A percentile compares a stretch with the other conserved stretches of the same genome.
phyloP scores from a whole-genome alignment of 2,888 invertebrate species.

The Eupithecia abbreviata region DNA sequence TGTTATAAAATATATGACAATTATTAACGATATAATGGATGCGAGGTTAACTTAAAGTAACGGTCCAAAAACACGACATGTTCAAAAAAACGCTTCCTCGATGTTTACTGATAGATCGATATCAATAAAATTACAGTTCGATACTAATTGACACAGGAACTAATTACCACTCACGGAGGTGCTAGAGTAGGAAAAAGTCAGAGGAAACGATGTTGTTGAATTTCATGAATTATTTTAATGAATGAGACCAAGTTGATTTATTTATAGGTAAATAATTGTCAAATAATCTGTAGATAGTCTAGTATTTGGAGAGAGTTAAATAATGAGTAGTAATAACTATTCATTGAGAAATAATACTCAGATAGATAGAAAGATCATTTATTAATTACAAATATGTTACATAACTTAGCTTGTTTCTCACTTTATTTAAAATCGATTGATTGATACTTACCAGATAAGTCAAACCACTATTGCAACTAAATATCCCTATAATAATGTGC shows the following conservation, averaged over 20 bases:
- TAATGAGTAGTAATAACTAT: too few relatives aligned
- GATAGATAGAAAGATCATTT: too few relatives aligned
- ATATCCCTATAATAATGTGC: too few relatives aligned
- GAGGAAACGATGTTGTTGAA: slow-evolving; percentile 12
- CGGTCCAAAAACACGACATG: slow-evolving; percentile 25
- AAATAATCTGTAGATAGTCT: too few relatives aligned
- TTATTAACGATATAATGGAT: not conserved
- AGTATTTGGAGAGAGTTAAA: too few relatives aligned
- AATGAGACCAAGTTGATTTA: not conserved
- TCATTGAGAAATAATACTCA: too few relatives aligned
- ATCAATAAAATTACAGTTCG: slow-evolving; percentile 29
- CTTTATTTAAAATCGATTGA: not conserved
- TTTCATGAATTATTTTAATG: not conserved
- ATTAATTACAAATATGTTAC: too few relatives aligned
- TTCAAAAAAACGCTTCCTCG: slow-evolving; percentile 25
- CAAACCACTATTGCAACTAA: too few relatives aligned
- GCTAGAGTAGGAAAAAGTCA: slow-evolving; percentile 10
- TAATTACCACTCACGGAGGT: slow-evolving; percentile 32
- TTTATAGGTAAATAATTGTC: not conserved
- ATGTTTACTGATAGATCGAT: slow-evolving; percentile 10
- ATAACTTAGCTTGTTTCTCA: too few relatives aligned
- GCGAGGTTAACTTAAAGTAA: slow-evolving; percentile 3
- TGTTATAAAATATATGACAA: too few relatives aligned
- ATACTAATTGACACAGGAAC: slow-evolving; percentile 31
- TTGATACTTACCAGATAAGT: not conserved